Evolutionary conservation across 2,797 vertebrate species (phyloP).

Genomic region (Crenuchus spilurus): DNA sequence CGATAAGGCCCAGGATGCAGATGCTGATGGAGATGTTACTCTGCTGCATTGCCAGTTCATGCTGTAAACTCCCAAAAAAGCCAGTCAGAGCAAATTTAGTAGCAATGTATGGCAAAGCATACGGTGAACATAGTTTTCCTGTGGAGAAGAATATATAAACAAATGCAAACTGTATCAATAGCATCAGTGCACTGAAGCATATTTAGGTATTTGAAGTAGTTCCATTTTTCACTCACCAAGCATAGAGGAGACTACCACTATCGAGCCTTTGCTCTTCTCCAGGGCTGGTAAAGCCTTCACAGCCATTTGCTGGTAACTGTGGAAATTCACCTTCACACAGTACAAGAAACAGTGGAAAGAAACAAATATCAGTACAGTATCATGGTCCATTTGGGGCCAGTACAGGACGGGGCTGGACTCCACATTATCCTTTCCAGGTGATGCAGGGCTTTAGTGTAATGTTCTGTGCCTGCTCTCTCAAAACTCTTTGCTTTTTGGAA

Average conservation of each 20-base stretch:
- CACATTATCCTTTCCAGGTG: too few relatives aligned
- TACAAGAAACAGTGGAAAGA: background rate
- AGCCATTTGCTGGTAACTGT: conserved; percentile 85
- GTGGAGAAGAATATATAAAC: conserved; percentile 21
- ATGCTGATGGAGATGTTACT: conserved; percentile 82
- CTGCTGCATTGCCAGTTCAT: conserved; percentile 83
- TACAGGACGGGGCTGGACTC: too few relatives aligned
- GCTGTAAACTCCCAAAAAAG: conserved; percentile 82
- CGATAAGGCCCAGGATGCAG: conserved; percentile 84
- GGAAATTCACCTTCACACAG: conserved; percentile 83
- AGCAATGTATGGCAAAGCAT: conserved; percentile 77
- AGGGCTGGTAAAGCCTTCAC: conserved; percentile 79
- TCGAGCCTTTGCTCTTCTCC: conserved; percentile 78
- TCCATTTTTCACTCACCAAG: conserved; percentile 74
- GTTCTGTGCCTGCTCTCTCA: too few relatives aligned
- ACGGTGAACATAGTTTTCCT: conserved; percentile 81
- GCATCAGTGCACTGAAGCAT: background rate
- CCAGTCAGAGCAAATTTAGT: conserved; percentile 86
- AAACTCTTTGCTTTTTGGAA: too few relatives aligned
- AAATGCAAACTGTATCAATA: background rate
- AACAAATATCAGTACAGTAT: too few relatives aligned
- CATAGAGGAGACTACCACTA: conserved; percentile 86
- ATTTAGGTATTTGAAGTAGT: background rate
- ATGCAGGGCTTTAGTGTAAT: too few relatives aligned
- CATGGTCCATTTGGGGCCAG: too few relatives aligned